Conservation (phyloP, 1,140 invertebrate genomes). For the Camponotus vicinus region DNA sequence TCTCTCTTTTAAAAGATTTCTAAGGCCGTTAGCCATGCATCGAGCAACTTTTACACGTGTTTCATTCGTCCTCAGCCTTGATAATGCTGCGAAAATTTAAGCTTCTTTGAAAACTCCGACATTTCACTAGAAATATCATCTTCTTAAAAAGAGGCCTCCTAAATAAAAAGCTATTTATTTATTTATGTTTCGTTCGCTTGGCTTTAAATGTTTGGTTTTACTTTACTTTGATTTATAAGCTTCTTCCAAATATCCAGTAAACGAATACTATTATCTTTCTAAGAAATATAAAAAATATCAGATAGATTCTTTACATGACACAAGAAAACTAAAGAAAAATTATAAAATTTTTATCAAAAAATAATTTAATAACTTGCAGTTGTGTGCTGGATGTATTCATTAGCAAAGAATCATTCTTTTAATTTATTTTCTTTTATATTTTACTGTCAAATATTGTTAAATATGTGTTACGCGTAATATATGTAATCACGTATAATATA, state of each 20-base stretch:
- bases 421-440: neutral
- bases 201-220: neutral
- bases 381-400: neutral
- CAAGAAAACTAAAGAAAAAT: no score
- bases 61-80: conserved; percentile 58
- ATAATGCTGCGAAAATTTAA: conserved; percentile 1
- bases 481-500: no score
- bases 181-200: neutral
- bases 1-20: conserved; percentile 41
- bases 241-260: neutral
- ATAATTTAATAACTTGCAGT: neutral
- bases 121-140: conserved; percentile 14
- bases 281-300: conserved; percentile 4
- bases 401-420: neutral
- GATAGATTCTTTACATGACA: no score
- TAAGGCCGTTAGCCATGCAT: conserved; percentile 64
- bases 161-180: conserved; percentile 6
- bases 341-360: neutral
- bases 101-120: neutral
- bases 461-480: neutral
- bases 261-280: conserved; percentile 13
- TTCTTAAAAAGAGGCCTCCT: neutral
- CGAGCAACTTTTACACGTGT: conserved; percentile 72
- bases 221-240: no score
- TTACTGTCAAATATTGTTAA: neutral